Evolutionary conservation across 2,888 invertebrate genomes (phyloP), one percentile per base, ranked within the genome.

Genomic region (Acleris literana): DNA sequence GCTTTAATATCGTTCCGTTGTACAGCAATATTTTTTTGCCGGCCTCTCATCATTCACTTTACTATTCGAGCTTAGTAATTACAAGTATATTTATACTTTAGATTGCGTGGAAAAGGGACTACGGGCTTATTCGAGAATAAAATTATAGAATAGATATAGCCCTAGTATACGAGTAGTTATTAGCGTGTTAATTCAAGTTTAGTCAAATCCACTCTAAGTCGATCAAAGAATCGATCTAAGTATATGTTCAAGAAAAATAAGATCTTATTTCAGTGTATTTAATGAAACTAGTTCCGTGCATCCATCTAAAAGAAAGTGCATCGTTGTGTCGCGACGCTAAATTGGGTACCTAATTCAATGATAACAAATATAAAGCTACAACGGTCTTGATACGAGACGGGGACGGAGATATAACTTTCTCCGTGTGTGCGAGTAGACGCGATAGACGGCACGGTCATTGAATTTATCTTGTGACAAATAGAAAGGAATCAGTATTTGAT

Each of bases 281-380:
- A 39, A 13, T 39, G 11, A 4, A 39, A 55, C 20, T 20, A 61
- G 44, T 61, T 55, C 60, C 33, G 22, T 13, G 20, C 20, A 49
- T 49, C 9, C 3, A 22, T 25, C 6, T 65, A 33, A 65, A 65
- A 56, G 65, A 65, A 65, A 62, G 66, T 66, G 61, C 66, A 66
- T 62, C 66, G 61, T 61, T 57, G 56, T 62, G 66, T 66, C 57
- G 46, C 62, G 51, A 61, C 55, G 56, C 44, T 66, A 66, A 66
- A 66, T 66, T 66, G 66, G 66, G 66, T 66, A 65, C 65, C 60
- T 52, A 66, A 62, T 62, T 66, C 62, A 66, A 66, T 66, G 66
- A 66, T 66, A 66, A 62, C 56, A 66, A 62, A 66, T 66, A 66
- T 61, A 65, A 49, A 66, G 66, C 56, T 65, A 52, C 60, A 66